These are phyloP conservation scores for Loxodonta africana DNA, from an alignment of 2,113 vertebrate species.

Conservation along the genomic window DNA sequence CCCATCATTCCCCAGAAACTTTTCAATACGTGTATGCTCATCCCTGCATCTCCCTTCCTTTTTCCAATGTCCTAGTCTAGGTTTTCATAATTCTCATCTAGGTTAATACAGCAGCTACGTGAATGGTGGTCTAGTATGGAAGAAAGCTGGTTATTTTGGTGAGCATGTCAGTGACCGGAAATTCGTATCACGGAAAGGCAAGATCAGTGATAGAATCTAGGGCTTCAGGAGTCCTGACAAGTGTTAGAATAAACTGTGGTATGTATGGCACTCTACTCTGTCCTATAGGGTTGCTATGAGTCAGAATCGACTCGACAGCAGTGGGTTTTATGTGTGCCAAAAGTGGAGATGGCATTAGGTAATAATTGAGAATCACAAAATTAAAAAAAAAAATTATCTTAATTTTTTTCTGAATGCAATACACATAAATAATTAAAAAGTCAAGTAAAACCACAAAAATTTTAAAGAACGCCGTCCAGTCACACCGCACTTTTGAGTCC, in stretches of 20 bases:
- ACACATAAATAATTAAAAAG: not conserved
- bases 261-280: not conserved
- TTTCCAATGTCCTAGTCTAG: not conserved
- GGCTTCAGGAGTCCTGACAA: not conserved
- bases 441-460: not conserved
- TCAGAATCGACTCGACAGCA: too few relatives aligned
- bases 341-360: not conserved
- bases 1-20: not conserved
- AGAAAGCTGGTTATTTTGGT: not conserved
- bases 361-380: constrained; percentile 5
- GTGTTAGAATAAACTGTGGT: not conserved
- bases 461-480: not conserved
- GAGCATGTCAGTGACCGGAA: not conserved
- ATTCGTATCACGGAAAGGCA: not conserved
- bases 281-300: too few relatives aligned
- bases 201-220: not conserved
- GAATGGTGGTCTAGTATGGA: not conserved
- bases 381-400: not conserved
- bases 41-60: not conserved
- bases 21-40: not conserved
- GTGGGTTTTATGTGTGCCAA: not conserved
- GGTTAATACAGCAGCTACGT: not conserved
- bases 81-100: not conserved
- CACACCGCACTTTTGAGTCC: not conserved
- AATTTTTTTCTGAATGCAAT: not conserved